Evolutionary conservation across 2,113 vertebrate species (phyloP).

Genomic region (Melierax canorus): DNA sequence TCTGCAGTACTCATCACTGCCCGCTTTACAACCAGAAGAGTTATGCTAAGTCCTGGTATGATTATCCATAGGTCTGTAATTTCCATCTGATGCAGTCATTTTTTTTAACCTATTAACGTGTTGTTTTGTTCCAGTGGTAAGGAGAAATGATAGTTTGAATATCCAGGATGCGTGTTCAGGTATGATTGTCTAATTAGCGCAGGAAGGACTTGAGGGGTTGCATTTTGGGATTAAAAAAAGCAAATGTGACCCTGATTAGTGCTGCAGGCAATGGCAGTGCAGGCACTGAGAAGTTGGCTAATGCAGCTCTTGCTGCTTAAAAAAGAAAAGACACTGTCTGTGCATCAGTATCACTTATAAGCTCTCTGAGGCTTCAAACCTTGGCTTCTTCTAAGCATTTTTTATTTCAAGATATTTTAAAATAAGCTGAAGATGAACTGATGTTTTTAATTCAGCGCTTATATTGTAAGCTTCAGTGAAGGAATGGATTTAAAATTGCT

Average conservation of each 20-base stretch:
- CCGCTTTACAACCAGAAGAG: not conserved
- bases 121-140: not conserved
- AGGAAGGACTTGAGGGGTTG: not conserved
- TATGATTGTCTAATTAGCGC: not conserved
- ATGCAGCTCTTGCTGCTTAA: slow-evolving; percentile 10
- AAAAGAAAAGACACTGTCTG: not conserved
- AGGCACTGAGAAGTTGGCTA: not conserved
- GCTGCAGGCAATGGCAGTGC: not conserved
- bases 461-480: not conserved
- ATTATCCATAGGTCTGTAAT: not conserved
- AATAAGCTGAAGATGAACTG: not conserved
- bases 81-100: not conserved
- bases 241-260: not conserved
- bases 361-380: not conserved
- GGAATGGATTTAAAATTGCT: not conserved
- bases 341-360: not conserved
- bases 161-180: not conserved
- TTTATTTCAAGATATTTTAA: not conserved
- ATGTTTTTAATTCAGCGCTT: not conserved
- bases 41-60: not conserved
- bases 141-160: not conserved
- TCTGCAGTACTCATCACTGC: not conserved
- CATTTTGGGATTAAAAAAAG: not conserved
- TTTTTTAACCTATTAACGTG: not conserved
- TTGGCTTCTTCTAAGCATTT: not conserved